Conservation (phyloP, 2,113 vertebrate species). For the Tetrao urogallus region DNA sequence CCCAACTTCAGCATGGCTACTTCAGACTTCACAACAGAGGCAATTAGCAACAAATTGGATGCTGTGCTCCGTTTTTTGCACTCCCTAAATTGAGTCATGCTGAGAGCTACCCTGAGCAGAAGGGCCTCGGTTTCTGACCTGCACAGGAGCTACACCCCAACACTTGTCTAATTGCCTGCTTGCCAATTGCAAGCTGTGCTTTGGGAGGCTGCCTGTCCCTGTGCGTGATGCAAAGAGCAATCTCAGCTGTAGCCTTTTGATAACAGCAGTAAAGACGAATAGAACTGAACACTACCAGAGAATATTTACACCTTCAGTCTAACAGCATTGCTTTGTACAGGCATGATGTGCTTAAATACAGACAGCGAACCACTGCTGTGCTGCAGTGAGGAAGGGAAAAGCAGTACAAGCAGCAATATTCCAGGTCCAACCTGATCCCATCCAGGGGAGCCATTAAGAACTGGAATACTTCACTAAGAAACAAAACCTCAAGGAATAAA, state of each 20-base stretch:
- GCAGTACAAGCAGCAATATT: background rate
- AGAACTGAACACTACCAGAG: background rate
- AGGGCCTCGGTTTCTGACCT: background rate
- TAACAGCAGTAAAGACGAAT: background rate
- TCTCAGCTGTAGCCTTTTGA: background rate
- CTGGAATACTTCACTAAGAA: background rate
- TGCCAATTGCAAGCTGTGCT: background rate
- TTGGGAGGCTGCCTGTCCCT: background rate
- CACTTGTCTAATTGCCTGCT: background rate
- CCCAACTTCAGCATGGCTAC: background rate
- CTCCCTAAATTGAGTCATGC: background rate
- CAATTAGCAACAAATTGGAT: background rate
- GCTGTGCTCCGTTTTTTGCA: background rate
- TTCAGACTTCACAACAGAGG: background rate
- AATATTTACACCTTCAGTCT: background rate
- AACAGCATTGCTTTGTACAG: rapidly evolving
- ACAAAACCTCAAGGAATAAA: conserved; percentile 41
- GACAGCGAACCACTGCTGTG: background rate
- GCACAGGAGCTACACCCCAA: background rate
- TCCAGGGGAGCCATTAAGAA: background rate
- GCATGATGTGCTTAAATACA: rapidly evolving
- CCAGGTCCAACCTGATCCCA: background rate
- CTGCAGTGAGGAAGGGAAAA: background rate
- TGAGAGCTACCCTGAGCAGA: background rate
- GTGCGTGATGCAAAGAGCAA: background rate